A percentile compares a stretch with the other conserved stretches of the same genome.
phyloP scores from a whole-genome alignment of 2,888 invertebrate genomes.

The Drosophila kuntzei region DNA sequence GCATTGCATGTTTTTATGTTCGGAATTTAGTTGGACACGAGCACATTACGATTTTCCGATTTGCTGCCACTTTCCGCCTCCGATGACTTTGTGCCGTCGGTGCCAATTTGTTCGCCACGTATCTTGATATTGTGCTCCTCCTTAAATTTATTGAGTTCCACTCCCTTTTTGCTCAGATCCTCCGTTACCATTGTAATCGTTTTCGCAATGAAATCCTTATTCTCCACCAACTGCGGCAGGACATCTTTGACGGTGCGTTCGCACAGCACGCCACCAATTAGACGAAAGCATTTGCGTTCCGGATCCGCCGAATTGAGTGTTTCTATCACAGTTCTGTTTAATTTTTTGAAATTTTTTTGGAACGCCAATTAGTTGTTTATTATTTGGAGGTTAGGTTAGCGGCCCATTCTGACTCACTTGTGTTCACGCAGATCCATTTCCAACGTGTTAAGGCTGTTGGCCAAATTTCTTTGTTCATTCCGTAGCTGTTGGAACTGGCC shows the following conservation, averaged over 20 bases:
- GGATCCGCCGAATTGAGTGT: slow-evolving; percentile 94
- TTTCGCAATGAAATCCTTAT: slow-evolving; percentile 92
- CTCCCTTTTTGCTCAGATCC: slow-evolving; percentile 93
- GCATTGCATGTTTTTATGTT: slow-evolving; percentile 15
- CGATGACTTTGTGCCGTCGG: slow-evolving; percentile 81
- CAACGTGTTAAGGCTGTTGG: slow-evolving; percentile 95
- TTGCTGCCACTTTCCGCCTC: slow-evolving; percentile 71
- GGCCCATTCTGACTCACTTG: slow-evolving; percentile 88
- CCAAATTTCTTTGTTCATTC: slow-evolving; percentile 94
- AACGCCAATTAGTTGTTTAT: slow-evolving; percentile 31
- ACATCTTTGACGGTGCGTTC: slow-evolving; percentile 97
- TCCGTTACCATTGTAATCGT: slow-evolving; percentile 92
- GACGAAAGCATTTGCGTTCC: slow-evolving; percentile 94
- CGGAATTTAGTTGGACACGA: slow-evolving; percentile 85
- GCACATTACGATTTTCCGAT: slow-evolving; percentile 87
- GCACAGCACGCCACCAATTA: slow-evolving; percentile 97
- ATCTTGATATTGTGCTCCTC: slow-evolving; percentile 95
- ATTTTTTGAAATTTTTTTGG: slow-evolving; percentile 6
- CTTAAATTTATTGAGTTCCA: slow-evolving; percentile 96
- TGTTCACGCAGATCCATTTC: slow-evolving; percentile 98
- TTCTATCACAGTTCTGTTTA: slow-evolving; percentile 94
- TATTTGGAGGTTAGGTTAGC: slow-evolving; percentile 83
- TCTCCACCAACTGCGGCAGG: slow-evolving; percentile 92
- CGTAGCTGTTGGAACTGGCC: slow-evolving; percentile 94
- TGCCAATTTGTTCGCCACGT: slow-evolving; percentile 88